These are phyloP conservation scores for Calyptommatus sinebrachiatus DNA, from an alignment of 2,113 vertebrate genomes.

Conservation along the genomic window DNA sequence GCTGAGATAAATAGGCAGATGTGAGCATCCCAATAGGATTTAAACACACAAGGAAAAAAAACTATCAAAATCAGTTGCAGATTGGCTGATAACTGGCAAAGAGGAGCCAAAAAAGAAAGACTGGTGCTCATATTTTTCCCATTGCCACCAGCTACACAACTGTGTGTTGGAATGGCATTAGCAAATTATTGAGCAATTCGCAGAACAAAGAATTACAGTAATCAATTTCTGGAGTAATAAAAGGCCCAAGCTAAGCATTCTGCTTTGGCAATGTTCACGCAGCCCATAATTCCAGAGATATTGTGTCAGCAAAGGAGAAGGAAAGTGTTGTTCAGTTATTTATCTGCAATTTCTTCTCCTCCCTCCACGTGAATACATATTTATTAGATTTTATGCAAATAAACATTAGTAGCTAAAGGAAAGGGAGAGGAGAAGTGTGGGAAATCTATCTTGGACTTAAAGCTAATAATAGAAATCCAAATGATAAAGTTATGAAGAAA, in stretches of 20 bases:
- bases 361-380: constrained; percentile 28
- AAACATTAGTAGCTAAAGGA: neutral
- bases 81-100: constrained; percentile 16
- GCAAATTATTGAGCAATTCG: constrained; percentile 45
- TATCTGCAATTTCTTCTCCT: constrained; percentile 34
- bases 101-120: neutral
- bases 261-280: constrained; percentile 27
- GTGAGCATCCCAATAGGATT: neutral
- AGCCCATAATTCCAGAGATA: constrained; percentile 50
- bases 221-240: constrained; percentile 47
- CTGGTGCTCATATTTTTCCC: neutral
- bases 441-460: neutral
- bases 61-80: constrained; percentile 25
- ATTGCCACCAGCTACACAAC: constrained; percentile 16
- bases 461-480: neutral
- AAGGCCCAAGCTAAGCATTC: constrained; percentile 47
- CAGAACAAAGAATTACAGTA: constrained; percentile 40
- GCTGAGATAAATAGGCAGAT: neutral
- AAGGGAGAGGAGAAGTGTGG: constrained; percentile 12
- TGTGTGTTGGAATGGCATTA: constrained; percentile 34
- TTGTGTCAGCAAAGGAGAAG: constrained; percentile 36
- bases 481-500: neutral
- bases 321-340: constrained; percentile 8
- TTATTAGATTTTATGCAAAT: constrained; percentile 30
- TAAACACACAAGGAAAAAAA: neutral